A percentile compares a stretch with the other conserved stretches of the same genome.
Evolutionary conservation across 2,113 vertebrate species (phyloP).

Genomic region (Syngnathus scovelli): DNA sequence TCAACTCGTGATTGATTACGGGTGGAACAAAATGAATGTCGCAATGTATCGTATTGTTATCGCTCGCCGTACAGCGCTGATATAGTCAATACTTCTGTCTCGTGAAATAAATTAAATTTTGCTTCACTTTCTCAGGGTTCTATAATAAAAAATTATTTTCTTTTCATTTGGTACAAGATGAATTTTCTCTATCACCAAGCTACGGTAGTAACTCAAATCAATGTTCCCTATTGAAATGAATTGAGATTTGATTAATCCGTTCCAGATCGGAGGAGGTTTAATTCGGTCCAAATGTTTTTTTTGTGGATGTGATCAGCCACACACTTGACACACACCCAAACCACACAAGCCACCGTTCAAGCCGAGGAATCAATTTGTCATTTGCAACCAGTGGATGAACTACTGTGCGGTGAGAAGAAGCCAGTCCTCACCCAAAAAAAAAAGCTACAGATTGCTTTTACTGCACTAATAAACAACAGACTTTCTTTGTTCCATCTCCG

Average conservation of each 20-base stretch:
- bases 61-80: not conserved
- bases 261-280: slow-evolving; percentile 20
- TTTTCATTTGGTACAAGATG: not conserved
- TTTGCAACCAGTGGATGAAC: slow-evolving; percentile 23
- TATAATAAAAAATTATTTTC: not conserved
- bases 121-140: not conserved
- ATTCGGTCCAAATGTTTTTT: slow-evolving; percentile 35
- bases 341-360: slow-evolving; percentile 1
- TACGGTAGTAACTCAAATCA: not conserved
- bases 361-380: slow-evolving; percentile 27
- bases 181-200: too few relatives aligned
- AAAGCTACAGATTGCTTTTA: slow-evolving; percentile 23
- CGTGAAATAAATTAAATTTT: not conserved
- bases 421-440: slow-evolving; percentile 1
- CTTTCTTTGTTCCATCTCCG: slow-evolving; percentile 6
- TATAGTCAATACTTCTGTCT: not conserved
- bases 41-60: not conserved
- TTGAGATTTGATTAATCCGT: not conserved
- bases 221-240: not conserved
- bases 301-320: slow-evolving; percentile 15
- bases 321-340: slow-evolving; percentile 16
- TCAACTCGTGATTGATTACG: not conserved
- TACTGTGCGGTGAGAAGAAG: slow-evolving; percentile 18
- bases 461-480: slow-evolving; percentile 32
- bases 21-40: not conserved